phyloP scores from a whole-genome alignment of 2,797 vertebrate species.

The Mallotus villosus region DNA sequence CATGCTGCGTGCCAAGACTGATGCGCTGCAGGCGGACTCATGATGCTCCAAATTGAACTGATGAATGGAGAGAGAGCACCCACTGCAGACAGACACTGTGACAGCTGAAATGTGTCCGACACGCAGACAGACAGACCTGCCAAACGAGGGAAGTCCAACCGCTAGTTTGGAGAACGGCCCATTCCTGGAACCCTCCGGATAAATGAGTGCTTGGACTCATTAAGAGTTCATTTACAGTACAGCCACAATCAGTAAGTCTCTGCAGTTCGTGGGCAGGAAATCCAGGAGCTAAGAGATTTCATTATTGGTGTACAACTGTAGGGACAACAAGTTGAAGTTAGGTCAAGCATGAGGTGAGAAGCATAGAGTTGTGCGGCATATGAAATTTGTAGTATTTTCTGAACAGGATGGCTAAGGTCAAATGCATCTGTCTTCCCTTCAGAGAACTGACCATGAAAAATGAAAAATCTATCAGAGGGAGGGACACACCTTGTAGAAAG shows the following conservation, averaged over 20 bases:
- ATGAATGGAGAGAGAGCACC: not conserved
- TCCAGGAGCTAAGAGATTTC: not conserved
- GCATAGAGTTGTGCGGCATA: too few species aligned
- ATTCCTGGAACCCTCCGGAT: not conserved
- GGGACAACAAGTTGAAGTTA: too few species aligned
- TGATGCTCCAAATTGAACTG: constrained; percentile 7
- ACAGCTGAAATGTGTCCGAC: not conserved
- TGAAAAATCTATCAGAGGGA: too few species aligned
- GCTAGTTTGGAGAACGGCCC: not conserved
- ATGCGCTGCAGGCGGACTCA: not conserved
- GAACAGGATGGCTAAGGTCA: too few species aligned
- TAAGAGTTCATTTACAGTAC: too few species aligned
- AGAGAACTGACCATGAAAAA: constrained; percentile 1
- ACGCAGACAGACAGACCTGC: not conserved
- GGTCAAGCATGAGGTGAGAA: too few species aligned
- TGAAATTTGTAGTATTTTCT: too few species aligned
- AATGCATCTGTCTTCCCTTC: too few species aligned
- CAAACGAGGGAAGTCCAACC: not conserved
- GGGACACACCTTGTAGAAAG: constrained; percentile 15
- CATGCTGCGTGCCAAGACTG: not conserved
- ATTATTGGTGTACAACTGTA: too few species aligned
- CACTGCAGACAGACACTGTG: not conserved
- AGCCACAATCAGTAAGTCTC: not conserved
- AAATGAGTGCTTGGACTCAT: not conserved
- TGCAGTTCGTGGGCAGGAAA: not conserved